Evolutionary conservation across 2,797 vertebrate genomes (phyloP).

Genomic region (Microchirus variegatus): DNA sequence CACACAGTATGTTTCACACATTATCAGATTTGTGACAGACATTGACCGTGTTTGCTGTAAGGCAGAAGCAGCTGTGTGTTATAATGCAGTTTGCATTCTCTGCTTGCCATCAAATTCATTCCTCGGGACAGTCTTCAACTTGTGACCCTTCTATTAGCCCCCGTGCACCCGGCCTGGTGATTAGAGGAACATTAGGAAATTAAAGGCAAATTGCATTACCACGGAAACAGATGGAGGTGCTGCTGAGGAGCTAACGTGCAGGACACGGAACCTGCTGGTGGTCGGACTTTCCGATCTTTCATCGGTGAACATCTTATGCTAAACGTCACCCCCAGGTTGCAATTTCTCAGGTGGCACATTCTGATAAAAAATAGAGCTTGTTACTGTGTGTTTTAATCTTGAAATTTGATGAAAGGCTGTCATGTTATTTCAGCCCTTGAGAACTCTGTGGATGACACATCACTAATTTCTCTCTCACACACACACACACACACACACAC

Average conservation of each 20-base stretch:
- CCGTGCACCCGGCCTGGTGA: constrained; percentile 75
- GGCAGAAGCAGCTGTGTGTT: constrained; percentile 65
- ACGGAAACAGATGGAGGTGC: constrained; percentile 81
- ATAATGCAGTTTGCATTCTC: constrained; percentile 83
- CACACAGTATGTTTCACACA: background rate
- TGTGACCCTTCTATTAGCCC: constrained; percentile 82
- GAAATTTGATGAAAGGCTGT: constrained; percentile 13
- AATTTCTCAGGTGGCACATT: constrained; percentile 56
- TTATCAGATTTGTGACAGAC: constrained; percentile 27
- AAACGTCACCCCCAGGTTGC: constrained; percentile 72
- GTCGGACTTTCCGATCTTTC: constrained; percentile 61
- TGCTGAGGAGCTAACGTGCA: constrained; percentile 67
- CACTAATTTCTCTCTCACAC: constrained; percentile 17
- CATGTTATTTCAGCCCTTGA: constrained; percentile 31
- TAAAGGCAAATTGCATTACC: constrained; percentile 85
- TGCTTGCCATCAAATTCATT: constrained; percentile 81
- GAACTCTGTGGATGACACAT: constrained; percentile 10
- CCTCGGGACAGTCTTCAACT: constrained; percentile 79
- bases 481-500: constrained; percentile 2
- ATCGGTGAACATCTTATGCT: constrained; percentile 43
- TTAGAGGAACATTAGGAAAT: constrained; percentile 87
- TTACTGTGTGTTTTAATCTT: constrained; percentile 47
- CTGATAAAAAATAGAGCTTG: constrained; percentile 44
- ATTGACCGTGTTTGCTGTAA: constrained; percentile 25
- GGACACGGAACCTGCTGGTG: constrained; percentile 75